Base-by-base conservation (phyloP, 2,113 vertebrate species). In the Camelus dromedarius region DNA sequence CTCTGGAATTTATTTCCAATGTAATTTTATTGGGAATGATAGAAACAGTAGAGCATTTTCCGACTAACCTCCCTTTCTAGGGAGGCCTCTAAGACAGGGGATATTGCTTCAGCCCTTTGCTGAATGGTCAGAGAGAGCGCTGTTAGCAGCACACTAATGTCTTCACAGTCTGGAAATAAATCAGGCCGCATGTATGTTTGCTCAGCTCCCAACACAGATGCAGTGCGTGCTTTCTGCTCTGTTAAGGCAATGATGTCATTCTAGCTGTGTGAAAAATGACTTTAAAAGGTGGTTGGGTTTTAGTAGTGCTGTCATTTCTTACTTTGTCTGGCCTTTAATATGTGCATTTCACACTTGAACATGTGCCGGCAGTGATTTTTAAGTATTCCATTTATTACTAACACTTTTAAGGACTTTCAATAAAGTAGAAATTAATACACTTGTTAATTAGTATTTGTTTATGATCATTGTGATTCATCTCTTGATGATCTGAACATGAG, bases 241-340 rank as follows among this genome's bases (percentile, higher is more conserved):
- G 89, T 90, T 92, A 46, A 88, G 90, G 96, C 93, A 96, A 92
- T 98, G 97, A 91, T 98, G 93, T 98, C 98, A 98, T 98, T 98
- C 98, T 95, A 94, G 92, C 96, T 98, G 48, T 92, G 96, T 93
- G 67, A 97, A 96, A 98, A 98, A 98, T 97, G 84, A 91, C 94
- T 98, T 98, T 95, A 94, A 87, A 98, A 82, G 98, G 56, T 76
- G 90, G 91, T 93, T 98, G 96, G 69, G 76, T 97, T 98, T 98
- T 93, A 89, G 79, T 97, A 92, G 76, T 87, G 72, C 97, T 98
- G 96, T 98, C 97, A 90, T 85, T 82, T 97, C 97, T 98, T 97
- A 95, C 95, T 98, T 97, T 97, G 46, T 97, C 91, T 96, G 83
- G 38, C 54, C 92, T 95, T 87, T 77, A 98, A 91, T 67, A 87